Percentiles rank a stretch among this genome's conserved stretches.
Evolutionary conservation across 2,113 vertebrate genomes (phyloP).

Genomic region (Recurvirostra avosetta): DNA sequence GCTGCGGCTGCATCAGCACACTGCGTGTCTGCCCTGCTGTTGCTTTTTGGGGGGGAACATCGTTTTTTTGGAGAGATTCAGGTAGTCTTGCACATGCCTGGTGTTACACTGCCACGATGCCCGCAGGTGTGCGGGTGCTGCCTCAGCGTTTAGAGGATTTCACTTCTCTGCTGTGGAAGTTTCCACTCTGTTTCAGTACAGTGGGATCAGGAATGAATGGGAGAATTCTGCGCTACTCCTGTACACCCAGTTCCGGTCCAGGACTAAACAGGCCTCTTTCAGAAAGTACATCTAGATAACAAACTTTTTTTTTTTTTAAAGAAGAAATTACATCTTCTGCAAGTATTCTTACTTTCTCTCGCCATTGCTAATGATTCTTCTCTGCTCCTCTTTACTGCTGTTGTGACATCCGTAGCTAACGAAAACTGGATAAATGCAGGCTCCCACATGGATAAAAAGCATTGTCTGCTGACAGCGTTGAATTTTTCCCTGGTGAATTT

Average conservation of each 20-base stretch:
- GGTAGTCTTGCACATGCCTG: not conserved
- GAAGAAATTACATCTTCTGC: not conserved
- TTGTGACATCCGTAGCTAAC: not conserved
- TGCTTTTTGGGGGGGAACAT: not conserved
- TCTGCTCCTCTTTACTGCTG: not conserved
- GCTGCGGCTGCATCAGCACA: not conserved
- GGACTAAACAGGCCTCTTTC: not conserved
- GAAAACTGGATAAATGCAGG: not conserved
- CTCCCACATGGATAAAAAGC: slow-evolving; percentile 13
- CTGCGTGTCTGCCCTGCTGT: not conserved
- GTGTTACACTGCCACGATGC: fast-evolving
- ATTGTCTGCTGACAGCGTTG: not conserved
- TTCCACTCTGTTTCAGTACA: not conserved
- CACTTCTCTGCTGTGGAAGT: not conserved
- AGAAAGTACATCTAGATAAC: not conserved
- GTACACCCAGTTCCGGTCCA: not conserved
- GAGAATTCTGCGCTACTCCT: not conserved
- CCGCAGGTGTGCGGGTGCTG: not conserved
- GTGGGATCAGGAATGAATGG: not conserved
- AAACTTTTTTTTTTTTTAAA: not conserved
- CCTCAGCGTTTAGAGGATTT: not conserved
- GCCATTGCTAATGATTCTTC: not conserved
- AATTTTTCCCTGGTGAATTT: slow-evolving; percentile 50
- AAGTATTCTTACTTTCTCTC: not conserved
- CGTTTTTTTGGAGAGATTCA: not conserved